Evolutionary conservation across 2,888 invertebrate genomes (phyloP), one percentile per base, ranked within the genome.

Genomic region (Drosophila neonasuta): DNA sequence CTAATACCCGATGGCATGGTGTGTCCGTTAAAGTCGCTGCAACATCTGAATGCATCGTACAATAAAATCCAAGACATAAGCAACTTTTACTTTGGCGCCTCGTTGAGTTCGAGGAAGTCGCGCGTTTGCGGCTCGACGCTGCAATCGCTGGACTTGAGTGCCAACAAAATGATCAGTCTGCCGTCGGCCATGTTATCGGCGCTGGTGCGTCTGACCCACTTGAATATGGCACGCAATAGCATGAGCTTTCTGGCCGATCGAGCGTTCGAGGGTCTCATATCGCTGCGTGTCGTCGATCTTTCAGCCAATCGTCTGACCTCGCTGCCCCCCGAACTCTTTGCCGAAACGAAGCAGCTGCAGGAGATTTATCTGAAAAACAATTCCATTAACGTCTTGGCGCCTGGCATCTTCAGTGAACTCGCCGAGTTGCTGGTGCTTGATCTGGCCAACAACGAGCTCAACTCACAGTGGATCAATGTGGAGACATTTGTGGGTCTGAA

Each of bases 331-430:
- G 95, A 95, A 88, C 92, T 98, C 72, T 97, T 98, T 88, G 94
- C 94, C 89, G 96, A 97, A 86, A 93, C 94, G 62, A 94, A 94
- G 77, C 94, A 95, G 77, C 94, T 97, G 81, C 95, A 95, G 91
- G 97, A 97, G 92, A 95, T 97, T 89, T 95, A 96, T 91, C 92
- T 97, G 87, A 95, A 96, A 91, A 97, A 97, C 91, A 97, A 97
- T 92, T 96, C 96, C 58, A 95, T 97, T 84, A 95, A 95, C 90
- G 95, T 95, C 30, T 92, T 97, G 80, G 96, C 97, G 75, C 96
- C 96, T 1, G 96, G 95, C 57, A 92, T 97, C 64, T 96, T 98
- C 88, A 93, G 95, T 45, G 95, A 96, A 89, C 92, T 97, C 75
- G 94, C 95, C 77, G 96, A 95, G 89, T 92, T 97, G 72, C 92